phyloP scores from a whole-genome alignment of 1,140 invertebrate genomes.

The Drosophila ironensis region DNA sequence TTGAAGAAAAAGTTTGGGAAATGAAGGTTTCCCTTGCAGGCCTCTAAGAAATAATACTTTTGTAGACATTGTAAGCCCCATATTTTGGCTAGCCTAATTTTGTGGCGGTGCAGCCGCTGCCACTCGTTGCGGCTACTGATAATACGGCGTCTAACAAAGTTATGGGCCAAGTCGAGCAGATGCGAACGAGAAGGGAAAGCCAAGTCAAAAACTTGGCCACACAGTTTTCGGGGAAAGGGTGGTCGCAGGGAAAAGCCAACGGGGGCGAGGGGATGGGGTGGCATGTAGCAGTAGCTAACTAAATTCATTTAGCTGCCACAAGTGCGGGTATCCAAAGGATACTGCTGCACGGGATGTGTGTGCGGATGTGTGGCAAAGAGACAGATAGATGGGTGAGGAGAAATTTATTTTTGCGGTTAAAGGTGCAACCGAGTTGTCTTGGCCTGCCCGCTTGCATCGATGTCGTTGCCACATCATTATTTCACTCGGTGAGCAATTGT shows the following conservation, averaged over 20 bases:
- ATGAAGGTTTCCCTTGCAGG: too few species aligned
- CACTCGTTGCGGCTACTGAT: conserved; percentile 38
- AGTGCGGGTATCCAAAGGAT: conserved; percentile 1
- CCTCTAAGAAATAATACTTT: too few species aligned
- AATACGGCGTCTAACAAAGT: conserved; percentile 50
- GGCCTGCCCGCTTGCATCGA: conserved; percentile 48
- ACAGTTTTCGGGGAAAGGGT: neutral
- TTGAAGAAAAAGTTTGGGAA: too few species aligned
- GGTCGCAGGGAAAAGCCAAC: neutral
- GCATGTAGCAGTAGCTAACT: conserved; percentile 35
- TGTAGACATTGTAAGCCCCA: too few species aligned
- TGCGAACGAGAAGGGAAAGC: conserved; percentile 46
- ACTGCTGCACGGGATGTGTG: neutral
- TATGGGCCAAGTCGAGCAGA: conserved; percentile 36
- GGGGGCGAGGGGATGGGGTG: neutral
- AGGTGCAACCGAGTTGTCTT: conserved; percentile 40
- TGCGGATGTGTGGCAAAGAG: neutral
- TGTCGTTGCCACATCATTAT: conserved; percentile 59
- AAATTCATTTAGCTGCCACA: conserved; percentile 52
- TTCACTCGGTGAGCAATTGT: conserved; percentile 55
- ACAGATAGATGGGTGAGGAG: conserved; percentile 4
- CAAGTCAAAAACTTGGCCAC: conserved; percentile 47
- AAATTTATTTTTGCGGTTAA: conserved; percentile 51
- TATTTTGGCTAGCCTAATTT: neutral
- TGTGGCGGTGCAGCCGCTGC: neutral